Percentiles rank a stretch among this genome's conserved stretches.
phyloP scores from a whole-genome alignment of 2,113 vertebrate genomes.

The Heptranchias perlo region DNA sequence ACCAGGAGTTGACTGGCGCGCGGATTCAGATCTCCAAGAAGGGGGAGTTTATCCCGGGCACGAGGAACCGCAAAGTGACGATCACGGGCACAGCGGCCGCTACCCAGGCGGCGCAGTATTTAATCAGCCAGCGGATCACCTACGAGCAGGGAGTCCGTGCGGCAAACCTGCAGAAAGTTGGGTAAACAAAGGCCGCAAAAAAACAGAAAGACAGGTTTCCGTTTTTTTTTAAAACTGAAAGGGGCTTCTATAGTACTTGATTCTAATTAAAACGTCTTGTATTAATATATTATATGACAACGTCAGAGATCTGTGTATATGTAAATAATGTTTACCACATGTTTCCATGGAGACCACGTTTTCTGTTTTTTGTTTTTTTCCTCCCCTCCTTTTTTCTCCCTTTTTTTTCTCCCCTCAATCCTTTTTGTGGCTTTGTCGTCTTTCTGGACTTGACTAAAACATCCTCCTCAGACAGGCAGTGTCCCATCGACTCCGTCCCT shows the following conservation, averaged over 20 bases:
- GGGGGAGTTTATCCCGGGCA: slow-evolving; percentile 89
- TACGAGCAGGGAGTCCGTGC: slow-evolving; percentile 90
- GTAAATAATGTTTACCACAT: slow-evolving; percentile 20
- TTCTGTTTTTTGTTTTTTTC: slow-evolving; percentile 42
- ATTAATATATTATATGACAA: slow-evolving; percentile 36
- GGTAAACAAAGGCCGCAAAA: slow-evolving; percentile 54
- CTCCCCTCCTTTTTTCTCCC: slow-evolving; percentile 38
- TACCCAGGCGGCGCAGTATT: slow-evolving; percentile 88
- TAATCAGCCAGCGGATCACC: slow-evolving; percentile 92
- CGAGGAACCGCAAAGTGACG: slow-evolving; percentile 90
- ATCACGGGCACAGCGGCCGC: slow-evolving; percentile 87
- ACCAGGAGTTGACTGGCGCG: slow-evolving; percentile 89
- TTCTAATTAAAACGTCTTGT: slow-evolving; percentile 34
- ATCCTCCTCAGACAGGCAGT: slow-evolving; percentile 44
- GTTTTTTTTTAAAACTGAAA: slow-evolving; percentile 42
- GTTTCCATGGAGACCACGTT: slow-evolving; percentile 21
- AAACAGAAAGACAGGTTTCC: slow-evolving; percentile 49
- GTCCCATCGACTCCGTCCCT: neutral
- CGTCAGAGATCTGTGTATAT: slow-evolving; percentile 35
- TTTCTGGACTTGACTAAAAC: slow-evolving; percentile 50
- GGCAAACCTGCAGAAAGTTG: slow-evolving; percentile 92
- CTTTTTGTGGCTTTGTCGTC: slow-evolving; percentile 49
- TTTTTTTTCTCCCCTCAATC: slow-evolving; percentile 43
- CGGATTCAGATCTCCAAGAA: slow-evolving; percentile 95
- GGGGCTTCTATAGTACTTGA: slow-evolving; percentile 32